Percentiles rank a stretch among this genome's conserved stretches.
Conservation (phyloP, 1,140 invertebrate species). For the Oryzaephilus surinamensis region DNA sequence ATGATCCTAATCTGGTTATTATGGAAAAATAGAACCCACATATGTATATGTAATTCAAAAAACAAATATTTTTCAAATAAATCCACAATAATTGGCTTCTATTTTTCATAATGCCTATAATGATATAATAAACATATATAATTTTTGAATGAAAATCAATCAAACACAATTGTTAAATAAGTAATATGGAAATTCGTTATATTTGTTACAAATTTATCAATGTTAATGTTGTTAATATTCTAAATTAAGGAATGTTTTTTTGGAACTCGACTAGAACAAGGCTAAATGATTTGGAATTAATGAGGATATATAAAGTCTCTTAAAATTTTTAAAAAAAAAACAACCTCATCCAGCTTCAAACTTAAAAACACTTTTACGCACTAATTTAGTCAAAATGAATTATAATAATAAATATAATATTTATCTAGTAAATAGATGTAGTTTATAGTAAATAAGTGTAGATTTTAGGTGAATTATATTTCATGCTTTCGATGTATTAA, state of each 20-base stretch:
- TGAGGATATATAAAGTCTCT: constrained; percentile 3
- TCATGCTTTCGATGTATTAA: constrained; percentile 30
- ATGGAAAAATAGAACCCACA: no score
- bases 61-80: no score
- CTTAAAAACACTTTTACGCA: constrained; percentile 6
- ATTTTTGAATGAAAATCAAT: constrained; percentile 14
- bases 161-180: constrained; percentile 19
- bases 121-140: no score
- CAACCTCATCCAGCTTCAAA: constrained; percentile 7
- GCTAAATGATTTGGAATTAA: constrained; percentile 11
- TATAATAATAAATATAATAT: constrained; percentile 11
- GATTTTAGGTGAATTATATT: constrained; percentile 13
- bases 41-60: no score
- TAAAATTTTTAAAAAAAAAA: constrained; percentile 4
- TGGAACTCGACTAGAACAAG: constrained; percentile 8
- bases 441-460: constrained; percentile 16
- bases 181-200: constrained; percentile 22
- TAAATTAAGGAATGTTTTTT: constrained; percentile 14
- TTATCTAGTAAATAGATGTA: constrained; percentile 4
- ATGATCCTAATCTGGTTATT: no score
- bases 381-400: constrained; percentile 2
- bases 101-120: no score
- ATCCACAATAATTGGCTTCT: no score
- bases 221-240: constrained; percentile 24
- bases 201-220: constrained; percentile 26